Conservation (phyloP, 2,113 vertebrate species). For the Perognathus longimembris region DNA sequence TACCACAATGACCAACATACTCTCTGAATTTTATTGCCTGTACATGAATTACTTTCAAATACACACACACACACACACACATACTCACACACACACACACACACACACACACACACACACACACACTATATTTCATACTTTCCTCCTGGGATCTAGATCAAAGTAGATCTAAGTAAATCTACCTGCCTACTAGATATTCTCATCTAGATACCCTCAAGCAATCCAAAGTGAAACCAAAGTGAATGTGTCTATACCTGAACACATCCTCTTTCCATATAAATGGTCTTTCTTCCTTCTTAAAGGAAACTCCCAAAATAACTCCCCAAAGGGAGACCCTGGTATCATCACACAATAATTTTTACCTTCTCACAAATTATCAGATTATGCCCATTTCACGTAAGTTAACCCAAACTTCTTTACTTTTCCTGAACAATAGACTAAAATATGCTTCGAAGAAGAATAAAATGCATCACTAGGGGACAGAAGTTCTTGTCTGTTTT, state of each 20-base stretch:
- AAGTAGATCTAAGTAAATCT: neutral
- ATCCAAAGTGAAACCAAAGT: too few species aligned
- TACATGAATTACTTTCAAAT: constrained; percentile 42
- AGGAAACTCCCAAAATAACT: neutral
- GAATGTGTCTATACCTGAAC: neutral
- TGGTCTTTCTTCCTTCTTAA: constrained; percentile 28
- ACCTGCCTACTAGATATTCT: neutral
- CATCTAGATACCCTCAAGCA: neutral
- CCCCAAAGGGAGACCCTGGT: neutral
- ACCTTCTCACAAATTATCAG: constrained; percentile 2
- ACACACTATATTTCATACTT: neutral
- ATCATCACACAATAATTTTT: constrained; percentile 28
- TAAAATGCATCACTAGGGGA: too few species aligned
- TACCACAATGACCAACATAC: neutral
- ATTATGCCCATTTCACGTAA: constrained; percentile 46
- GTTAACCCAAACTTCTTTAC: constrained; percentile 9
- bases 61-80: too few species aligned
- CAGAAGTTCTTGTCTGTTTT: too few species aligned
- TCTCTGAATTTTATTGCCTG: neutral
- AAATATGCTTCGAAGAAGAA: neutral
- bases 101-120: too few species aligned
- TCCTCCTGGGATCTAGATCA: neutral
- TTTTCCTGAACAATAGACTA: constrained; percentile 38
- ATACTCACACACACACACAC: too few species aligned
- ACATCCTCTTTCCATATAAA: constrained; percentile 19